phyloP scores from a whole-genome alignment of 2,888 invertebrate genomes.

The Troides oblongomaculatus region DNA sequence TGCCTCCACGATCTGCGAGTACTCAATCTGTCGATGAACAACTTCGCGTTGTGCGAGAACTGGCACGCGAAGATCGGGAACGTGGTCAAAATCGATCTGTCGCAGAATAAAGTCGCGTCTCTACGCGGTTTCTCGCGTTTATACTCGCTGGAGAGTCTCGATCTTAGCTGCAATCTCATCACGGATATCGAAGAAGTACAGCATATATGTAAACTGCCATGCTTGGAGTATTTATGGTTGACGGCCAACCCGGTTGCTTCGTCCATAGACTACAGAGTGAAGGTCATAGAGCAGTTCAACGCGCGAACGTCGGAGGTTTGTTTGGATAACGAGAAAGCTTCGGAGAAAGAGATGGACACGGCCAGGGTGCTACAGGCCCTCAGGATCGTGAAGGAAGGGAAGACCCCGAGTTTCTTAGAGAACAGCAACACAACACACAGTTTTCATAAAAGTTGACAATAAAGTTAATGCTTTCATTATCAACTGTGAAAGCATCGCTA shows the following conservation, averaged over 20 bases:
- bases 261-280: constrained; percentile 92
- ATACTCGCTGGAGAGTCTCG: constrained; percentile 91
- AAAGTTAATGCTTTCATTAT: constrained; percentile 31
- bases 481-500: constrained; percentile 10
- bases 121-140: constrained; percentile 88
- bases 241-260: constrained; percentile 94
- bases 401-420: constrained; percentile 79
- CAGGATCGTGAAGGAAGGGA: constrained; percentile 86
- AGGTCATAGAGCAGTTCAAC: constrained; percentile 93
- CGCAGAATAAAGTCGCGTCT: constrained; percentile 89
- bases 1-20: constrained; percentile 87
- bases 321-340: constrained; percentile 92
- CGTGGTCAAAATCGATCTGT: constrained; percentile 90
- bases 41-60: constrained; percentile 84
- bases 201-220: constrained; percentile 89
- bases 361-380: constrained; percentile 94
- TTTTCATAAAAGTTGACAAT: constrained; percentile 70
- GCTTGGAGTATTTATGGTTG: constrained; percentile 91
- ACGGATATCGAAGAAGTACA: constrained; percentile 89
- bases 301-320: constrained; percentile 90
- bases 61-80: constrained; percentile 94
- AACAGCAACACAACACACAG: constrained; percentile 73
- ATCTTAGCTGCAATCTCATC: constrained; percentile 92
- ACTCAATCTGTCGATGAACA: constrained; percentile 90
- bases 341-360: constrained; percentile 94